These are phyloP conservation scores for Tiliacea aurago DNA, from an alignment of 2,888 invertebrate species.

Conservation along the genomic window DNA sequence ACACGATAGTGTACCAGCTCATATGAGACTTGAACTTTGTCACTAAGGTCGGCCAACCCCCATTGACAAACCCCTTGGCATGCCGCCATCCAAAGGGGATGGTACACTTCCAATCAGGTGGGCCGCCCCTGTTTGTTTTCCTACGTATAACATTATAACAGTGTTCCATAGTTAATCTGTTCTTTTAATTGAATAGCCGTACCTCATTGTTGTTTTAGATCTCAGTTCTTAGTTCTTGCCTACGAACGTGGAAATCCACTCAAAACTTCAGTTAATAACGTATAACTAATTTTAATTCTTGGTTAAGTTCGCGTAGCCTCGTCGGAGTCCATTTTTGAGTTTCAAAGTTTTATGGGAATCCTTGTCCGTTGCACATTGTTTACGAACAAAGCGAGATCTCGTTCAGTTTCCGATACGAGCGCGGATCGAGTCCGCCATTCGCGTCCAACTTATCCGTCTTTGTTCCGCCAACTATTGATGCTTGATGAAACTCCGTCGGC, in stretches of 20 bases:
- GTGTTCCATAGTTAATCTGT: slow-evolving; percentile 10
- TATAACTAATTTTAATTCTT: slow-evolving; percentile 62
- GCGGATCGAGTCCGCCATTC: slow-evolving; percentile 77
- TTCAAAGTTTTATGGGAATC: slow-evolving; percentile 80
- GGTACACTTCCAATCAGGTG: slow-evolving; percentile 24
- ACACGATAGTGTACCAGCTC: slow-evolving; percentile 5
- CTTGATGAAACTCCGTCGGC: slow-evolving; percentile 80
- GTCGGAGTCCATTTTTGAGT: slow-evolving; percentile 77
- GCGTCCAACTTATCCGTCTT: slow-evolving; percentile 83
- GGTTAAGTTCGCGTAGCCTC: slow-evolving; percentile 58
- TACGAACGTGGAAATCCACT: slow-evolving; percentile 59
- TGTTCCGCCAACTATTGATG: slow-evolving; percentile 84
- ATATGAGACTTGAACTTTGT: slow-evolving; percentile 25
- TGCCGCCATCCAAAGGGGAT: not conserved
- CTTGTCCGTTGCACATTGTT: slow-evolving; percentile 84
- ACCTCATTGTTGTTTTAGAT: slow-evolving; percentile 38
- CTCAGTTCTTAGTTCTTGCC: slow-evolving; percentile 25
- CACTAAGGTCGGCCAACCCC: slow-evolving; percentile 4
- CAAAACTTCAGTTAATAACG: slow-evolving; percentile 60
- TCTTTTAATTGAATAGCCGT: slow-evolving; percentile 20
- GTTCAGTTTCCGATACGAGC: slow-evolving; percentile 78
- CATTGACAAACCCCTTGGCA: slow-evolving; percentile 17
- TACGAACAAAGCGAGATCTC: slow-evolving; percentile 84
- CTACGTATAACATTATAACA: slow-evolving; percentile 4
- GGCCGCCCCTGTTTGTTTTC: slow-evolving; percentile 9